Evolutionary conservation across 2,113 vertebrate species (phyloP), one percentile per base, ranked within the genome.

Genomic region (Butorides virescens): DNA sequence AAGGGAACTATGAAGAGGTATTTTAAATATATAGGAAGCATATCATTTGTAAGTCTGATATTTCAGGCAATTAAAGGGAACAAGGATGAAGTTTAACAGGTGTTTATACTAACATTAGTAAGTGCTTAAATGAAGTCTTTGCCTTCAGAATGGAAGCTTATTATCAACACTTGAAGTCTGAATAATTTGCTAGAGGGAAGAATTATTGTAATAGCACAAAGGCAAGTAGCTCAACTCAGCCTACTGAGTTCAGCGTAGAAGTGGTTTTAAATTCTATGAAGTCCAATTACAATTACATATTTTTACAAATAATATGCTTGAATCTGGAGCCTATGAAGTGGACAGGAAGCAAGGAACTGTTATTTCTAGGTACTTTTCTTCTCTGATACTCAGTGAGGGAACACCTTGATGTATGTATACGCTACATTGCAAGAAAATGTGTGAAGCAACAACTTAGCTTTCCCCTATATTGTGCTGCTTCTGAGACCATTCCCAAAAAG

Each of bases 31-130:
- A 81, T 17, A 67, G 30, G 16, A 84, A 94, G 36, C 1, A 86
- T 66, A 81, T 79, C 2, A 62, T 86, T 49, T 53, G 19, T 50
- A 46, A 81, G 23, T 81, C 74, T 81, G 46, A 39, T 81, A 55
- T 63, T 94, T 88, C 34, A 63, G 70, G 66, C 70, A 93, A 91
- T 91, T 96, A 87, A 82, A 74, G 14, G 21, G 49, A 79, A 83
- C 22, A 86, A 87, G 58, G 25, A 71, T 34, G 30, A 90, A 59
- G 21, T 86, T 8, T 90, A 61, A 49, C 49, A 93, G 52, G 70
- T 95, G 23, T 63, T 94, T 74, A 58, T 67, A 74, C 86, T 66
- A 76, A 71, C 77, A 67, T 84, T 90, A 56, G 25, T 50, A 63
- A 91, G 36, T 68, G 20, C 19, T 81, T 27, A 81, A 39, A 46